A percentile compares a stretch with the other conserved stretches of the same genome.
phyloP scores from a whole-genome alignment of 2,113 vertebrate species.

The Etheostoma cragini region DNA sequence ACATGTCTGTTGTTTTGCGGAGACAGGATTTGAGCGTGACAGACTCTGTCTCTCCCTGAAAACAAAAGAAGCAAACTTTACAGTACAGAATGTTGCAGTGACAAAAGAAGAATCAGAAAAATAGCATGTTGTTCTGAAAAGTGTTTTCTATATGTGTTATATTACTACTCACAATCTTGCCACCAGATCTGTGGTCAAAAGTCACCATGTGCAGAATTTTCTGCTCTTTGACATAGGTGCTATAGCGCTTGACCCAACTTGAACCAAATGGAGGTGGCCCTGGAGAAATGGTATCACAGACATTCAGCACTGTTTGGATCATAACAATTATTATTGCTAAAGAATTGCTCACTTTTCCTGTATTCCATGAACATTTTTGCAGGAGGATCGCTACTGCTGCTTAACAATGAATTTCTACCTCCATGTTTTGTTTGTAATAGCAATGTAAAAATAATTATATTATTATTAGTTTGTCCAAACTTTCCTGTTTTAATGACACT shows the following conservation, averaged over 20 bases:
- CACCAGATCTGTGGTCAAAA: constrained; percentile 95
- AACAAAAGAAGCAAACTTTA: constrained; percentile 31
- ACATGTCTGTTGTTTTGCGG: constrained; percentile 89
- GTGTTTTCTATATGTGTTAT: too few species aligned
- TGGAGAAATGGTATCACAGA: constrained; percentile 56
- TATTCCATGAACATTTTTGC: not conserved
- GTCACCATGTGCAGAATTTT: constrained; percentile 95
- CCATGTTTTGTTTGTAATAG: not conserved
- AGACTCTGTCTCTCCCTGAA: constrained; percentile 92
- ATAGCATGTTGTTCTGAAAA: not conserved
- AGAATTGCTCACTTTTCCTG: not conserved
- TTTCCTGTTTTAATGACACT: not conserved
- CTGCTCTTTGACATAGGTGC: constrained; percentile 94
- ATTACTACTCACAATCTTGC: constrained; percentile 89
- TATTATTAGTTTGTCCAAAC: not conserved
- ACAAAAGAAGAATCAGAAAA: not conserved
- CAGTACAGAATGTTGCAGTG: not conserved
- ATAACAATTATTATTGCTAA: not conserved
- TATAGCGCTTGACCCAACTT: constrained; percentile 98
- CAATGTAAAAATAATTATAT: not conserved
- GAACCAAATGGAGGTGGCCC: constrained; percentile 97
- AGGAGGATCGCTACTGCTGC: not conserved
- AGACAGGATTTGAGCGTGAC: constrained; percentile 90
- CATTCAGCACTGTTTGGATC: not conserved
- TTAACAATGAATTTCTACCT: not conserved